phyloP scores from a whole-genome alignment of 1,140 invertebrate species.

The Macrocentrus cingulum region DNA sequence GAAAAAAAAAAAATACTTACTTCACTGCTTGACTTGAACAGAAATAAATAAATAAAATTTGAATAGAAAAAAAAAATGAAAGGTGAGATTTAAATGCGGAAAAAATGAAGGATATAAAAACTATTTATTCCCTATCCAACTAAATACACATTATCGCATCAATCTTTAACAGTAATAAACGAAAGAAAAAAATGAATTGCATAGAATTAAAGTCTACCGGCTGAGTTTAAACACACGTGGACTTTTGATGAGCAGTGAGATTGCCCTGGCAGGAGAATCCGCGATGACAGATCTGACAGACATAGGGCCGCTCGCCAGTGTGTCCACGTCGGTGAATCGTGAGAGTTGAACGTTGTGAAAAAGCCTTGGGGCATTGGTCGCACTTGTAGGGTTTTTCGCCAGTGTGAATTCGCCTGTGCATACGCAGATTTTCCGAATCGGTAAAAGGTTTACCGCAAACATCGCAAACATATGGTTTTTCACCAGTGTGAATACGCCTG shows the following conservation, averaged over 20 bases:
- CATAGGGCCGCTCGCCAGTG: conserved; percentile 62
- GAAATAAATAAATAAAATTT: too few relatives aligned
- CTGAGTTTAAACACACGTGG: conserved; percentile 48
- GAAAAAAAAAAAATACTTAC: too few relatives aligned
- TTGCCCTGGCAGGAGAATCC: conserved; percentile 59
- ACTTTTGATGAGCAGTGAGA: conserved; percentile 56
- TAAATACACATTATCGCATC: too few relatives aligned
- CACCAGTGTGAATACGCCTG: conserved; percentile 70
- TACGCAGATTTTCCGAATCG: conserved; percentile 56
- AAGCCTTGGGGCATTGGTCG: conserved; percentile 56
- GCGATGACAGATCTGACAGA: conserved; percentile 57
- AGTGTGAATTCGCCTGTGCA: conserved; percentile 58
- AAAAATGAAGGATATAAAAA: too few relatives aligned
- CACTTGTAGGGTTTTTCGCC: conserved; percentile 63
- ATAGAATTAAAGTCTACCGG: too few relatives aligned
- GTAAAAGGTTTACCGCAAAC: conserved; percentile 61
- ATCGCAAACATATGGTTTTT: conserved; percentile 73
- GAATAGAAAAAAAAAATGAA: too few relatives aligned
- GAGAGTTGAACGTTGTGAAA: conserved; percentile 57
- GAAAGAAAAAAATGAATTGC: too few relatives aligned
- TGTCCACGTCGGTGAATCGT: conserved; percentile 59
- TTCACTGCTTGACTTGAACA: too few relatives aligned
- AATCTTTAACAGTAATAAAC: too few relatives aligned
- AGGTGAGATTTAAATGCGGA: too few relatives aligned
- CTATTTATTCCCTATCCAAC: too few relatives aligned